phyloP scores from a whole-genome alignment of 2,113 vertebrate genomes.

The Cynoglossus semilaevis region DNA sequence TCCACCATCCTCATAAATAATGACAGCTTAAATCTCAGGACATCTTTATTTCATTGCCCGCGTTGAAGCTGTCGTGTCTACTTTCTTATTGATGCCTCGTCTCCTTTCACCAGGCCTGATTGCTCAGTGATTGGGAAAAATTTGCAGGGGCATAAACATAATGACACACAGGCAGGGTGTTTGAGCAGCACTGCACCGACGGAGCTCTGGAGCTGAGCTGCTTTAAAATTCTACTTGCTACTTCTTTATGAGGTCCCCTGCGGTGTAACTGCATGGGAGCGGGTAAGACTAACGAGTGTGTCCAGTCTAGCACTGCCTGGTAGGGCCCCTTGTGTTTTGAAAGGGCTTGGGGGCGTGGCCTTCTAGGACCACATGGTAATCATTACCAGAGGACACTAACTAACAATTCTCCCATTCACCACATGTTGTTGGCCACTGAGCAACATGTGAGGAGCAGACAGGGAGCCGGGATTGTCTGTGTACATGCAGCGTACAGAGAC shows the following conservation, averaged over 20 bases:
- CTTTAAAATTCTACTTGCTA: constrained; percentile 30
- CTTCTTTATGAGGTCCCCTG: constrained; percentile 46
- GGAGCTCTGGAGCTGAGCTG: constrained; percentile 16
- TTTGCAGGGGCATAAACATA: constrained; percentile 47
- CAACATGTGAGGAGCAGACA: constrained; percentile 48
- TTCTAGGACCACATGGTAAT: constrained; percentile 59
- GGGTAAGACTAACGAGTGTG: constrained; percentile 19
- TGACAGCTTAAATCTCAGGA: constrained; percentile 19
- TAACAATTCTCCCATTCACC: constrained; percentile 68
- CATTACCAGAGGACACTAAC: constrained; percentile 58
- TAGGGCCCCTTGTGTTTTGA: constrained; percentile 26
- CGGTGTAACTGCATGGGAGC: constrained; percentile 32
- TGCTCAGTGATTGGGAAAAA: constrained; percentile 39
- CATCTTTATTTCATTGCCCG: constrained; percentile 31
- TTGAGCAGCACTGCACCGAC: constrained; percentile 7
- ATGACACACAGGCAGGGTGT: constrained; percentile 26
- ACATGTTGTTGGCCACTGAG: constrained; percentile 58
- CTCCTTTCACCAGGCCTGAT: constrained; percentile 32
- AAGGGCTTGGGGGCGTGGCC: constrained; percentile 41
- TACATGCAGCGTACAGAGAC: constrained; percentile 22
- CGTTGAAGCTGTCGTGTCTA: constrained; percentile 1
- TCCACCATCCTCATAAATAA: constrained; percentile 11
- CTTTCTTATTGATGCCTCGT: constrained; percentile 22
- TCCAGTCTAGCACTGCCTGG: constrained; percentile 43
- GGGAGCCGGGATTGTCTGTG: constrained; percentile 14